Evolutionary conservation across 2,113 vertebrate genomes (phyloP).

Genomic region (Leuciscus idus): DNA sequence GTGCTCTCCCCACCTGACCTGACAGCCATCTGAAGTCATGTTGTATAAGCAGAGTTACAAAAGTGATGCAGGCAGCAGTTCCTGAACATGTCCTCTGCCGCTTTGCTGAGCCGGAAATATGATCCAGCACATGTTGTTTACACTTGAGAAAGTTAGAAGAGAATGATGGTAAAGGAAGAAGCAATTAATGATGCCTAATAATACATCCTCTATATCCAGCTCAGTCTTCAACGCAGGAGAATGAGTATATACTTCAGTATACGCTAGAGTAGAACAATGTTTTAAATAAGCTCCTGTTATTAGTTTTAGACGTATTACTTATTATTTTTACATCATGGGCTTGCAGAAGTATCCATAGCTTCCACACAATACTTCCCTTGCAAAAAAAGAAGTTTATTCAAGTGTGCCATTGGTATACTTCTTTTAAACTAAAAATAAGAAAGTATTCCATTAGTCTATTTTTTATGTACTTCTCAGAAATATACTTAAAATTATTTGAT

Average conservation of each 20-base stretch:
- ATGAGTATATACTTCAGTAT: not conserved
- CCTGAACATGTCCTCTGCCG: not conserved
- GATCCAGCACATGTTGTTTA: constrained; percentile 27
- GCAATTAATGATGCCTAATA: not conserved
- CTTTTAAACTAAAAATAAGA: too few relatives aligned
- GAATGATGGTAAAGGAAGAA: not conserved
- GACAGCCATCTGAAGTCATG: not conserved
- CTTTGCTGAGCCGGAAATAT: not conserved
- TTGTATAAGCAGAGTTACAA: constrained; percentile 25
- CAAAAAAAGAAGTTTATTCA: too few relatives aligned
- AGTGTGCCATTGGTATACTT: too few relatives aligned
- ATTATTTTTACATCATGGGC: not conserved
- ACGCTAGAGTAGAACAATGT: not conserved
- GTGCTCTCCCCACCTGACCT: not conserved
- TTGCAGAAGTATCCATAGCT: not conserved
- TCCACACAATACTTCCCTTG: not conserved
- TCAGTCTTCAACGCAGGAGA: not conserved
- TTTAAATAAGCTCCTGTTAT: not conserved
- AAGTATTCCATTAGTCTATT: too few relatives aligned
- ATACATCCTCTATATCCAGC: not conserved
- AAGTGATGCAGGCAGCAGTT: not conserved
- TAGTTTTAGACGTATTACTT: not conserved
- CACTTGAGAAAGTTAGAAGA: not conserved
- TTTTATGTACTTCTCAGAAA: too few relatives aligned
- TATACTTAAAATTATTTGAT: too few relatives aligned